A percentile compares a stretch with the other conserved stretches of the same genome.
Evolutionary conservation across 2,888 invertebrate genomes (phyloP).

Genomic region (Nephrotoma appendiculata): DNA sequence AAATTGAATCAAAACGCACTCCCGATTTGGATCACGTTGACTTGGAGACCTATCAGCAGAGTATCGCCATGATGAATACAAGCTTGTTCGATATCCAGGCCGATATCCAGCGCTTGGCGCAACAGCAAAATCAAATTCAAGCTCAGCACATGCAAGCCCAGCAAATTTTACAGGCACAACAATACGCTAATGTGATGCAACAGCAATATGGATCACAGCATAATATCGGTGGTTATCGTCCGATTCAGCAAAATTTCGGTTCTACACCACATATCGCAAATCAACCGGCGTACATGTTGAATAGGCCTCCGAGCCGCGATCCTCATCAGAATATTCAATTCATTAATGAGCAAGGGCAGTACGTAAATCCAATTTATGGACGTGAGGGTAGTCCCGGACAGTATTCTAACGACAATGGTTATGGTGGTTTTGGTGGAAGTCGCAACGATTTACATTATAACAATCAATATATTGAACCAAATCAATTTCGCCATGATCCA

Average conservation of each 20-base stretch:
- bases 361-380: conserved; percentile 28
- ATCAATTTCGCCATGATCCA: conserved; percentile 11
- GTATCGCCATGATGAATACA: conserved; percentile 56
- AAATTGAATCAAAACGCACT: conserved; percentile 50
- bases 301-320: conserved; percentile 31
- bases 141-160: conserved; percentile 43
- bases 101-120: conserved; percentile 80
- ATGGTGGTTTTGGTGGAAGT: conserved; percentile 14
- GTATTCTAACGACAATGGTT: conserved; percentile 36
- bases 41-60: conserved; percentile 60
- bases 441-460: neutral
- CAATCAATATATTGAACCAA: conserved; percentile 8
- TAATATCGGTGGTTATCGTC: conserved; percentile 32
- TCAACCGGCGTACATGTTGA: conserved; percentile 22
- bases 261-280: conserved; percentile 32
- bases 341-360: conserved; percentile 30
- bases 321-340: conserved; percentile 31
- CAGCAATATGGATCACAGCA: conserved; percentile 39
- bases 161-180: conserved; percentile 40
- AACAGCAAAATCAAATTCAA: conserved; percentile 64
- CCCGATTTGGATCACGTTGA: conserved; percentile 71
- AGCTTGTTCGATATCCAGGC: conserved; percentile 89
- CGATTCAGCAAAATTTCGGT: conserved; percentile 27
- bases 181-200: conserved; percentile 34
- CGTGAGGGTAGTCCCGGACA: conserved; percentile 35